Evolutionary conservation across 2,888 invertebrate genomes (phyloP), one percentile per base, ranked within the genome.

Genomic region (Uropetala carovei): DNA sequence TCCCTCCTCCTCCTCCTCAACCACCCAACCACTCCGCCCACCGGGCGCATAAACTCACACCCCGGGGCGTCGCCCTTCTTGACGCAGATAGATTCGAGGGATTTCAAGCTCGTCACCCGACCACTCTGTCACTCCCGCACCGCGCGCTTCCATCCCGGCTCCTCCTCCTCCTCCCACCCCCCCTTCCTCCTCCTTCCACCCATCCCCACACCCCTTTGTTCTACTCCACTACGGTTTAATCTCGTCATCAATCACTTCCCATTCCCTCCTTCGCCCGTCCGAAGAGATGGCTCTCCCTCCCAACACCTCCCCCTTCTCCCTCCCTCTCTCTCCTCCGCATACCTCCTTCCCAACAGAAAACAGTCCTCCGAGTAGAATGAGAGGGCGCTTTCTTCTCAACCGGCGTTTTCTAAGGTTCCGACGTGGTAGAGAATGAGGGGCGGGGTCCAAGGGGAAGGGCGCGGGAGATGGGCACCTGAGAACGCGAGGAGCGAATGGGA

Each of bases 51-150:
- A 89, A 59, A 59, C 89, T 64, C 89, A 60, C 43, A 59, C 86
- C 59, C 59, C 86, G 10, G 30, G 60, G 27, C 30, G 27, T 64
- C n/a, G 27, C 68, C 64, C 89, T 18, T 30, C 60, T n/a, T 89
- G 89, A 89, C 89, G 89, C 89, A 68, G 89, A 89, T 89, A 89
- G 89, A 89, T 89, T 89, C 89, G 89, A 68, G 89, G 68, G 89
- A 89, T 89, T 89, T 89, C 89, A 43, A 60, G 89, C 60, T 89
- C 89, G 89, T 89, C 89, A 68, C 64, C 89, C 89, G 89, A 89
- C 59, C 86, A 60, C 59, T 60, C 89, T 9, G 60, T 89, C 89
- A 60, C 60, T 64, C 89, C 30, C 89, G 16, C 27, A 27, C 58
- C 59, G 10, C 85, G 18, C 85, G 14, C n/a, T 30, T 9, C 2